Percentiles rank a stretch among this genome's conserved stretches.
Conservation (phyloP, 2,888 invertebrate genomes). For the Gonocerus acuteangulatus region DNA sequence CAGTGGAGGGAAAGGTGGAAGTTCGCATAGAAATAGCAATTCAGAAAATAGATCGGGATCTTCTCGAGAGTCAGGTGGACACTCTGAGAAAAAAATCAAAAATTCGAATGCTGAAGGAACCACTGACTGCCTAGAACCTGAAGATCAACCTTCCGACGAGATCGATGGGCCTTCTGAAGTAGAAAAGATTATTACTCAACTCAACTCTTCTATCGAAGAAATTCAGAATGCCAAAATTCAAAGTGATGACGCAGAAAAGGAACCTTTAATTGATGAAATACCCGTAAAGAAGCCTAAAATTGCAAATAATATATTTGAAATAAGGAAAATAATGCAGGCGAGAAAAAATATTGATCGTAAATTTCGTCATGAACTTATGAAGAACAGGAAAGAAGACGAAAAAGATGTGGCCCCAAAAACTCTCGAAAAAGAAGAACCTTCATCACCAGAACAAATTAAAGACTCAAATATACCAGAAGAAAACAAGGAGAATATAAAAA, state of each 20-base stretch:
- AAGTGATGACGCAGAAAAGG: background rate
- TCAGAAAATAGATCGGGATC: background rate
- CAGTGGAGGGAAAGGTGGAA: constrained; percentile 50
- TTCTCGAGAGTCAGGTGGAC: background rate
- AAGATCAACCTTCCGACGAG: background rate
- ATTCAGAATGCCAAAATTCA: background rate
- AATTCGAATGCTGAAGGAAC: background rate
- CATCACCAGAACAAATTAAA: background rate
- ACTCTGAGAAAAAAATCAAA: background rate
- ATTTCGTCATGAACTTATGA: background rate
- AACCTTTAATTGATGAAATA: background rate
- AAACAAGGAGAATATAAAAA: constrained; percentile 20
- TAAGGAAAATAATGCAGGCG: constrained; percentile 58
- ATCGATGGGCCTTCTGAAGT: constrained; percentile 12
- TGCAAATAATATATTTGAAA: constrained; percentile 60
- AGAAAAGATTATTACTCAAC: constrained; percentile 30
- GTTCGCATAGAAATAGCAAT: constrained; percentile 33
- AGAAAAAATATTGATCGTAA: constrained; percentile 53
- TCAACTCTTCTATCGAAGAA: constrained; percentile 31
- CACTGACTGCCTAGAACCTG: background rate
- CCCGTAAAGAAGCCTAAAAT: constrained; percentile 57
- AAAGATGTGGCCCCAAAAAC: background rate
- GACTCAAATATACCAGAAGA: constrained; percentile 3
- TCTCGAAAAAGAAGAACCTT: background rate
- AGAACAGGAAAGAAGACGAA: constrained; percentile 50